Evolutionary conservation across 2,888 invertebrate species (phyloP), one percentile per base, ranked within the genome.

Genomic region (Aporophyla lueneburgensis): DNA sequence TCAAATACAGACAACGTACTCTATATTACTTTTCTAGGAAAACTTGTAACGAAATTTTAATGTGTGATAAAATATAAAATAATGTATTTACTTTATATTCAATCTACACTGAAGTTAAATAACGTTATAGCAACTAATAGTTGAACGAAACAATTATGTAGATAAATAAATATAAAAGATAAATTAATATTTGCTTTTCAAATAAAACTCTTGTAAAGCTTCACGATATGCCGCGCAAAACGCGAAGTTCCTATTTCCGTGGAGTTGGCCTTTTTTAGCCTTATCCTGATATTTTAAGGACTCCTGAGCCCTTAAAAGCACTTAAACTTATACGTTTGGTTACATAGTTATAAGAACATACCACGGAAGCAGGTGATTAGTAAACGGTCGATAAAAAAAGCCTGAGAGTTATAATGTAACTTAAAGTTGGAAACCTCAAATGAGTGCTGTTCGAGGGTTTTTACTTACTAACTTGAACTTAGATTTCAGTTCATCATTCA

Each of bases 1-100:
- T 88, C 87, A 90, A 93, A 86, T 71, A 87, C 78, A 74, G 74
- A 80, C 69, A 66, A 40, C 63, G n/a, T 40, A 58, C 3, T 5
- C 19, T 49, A 54, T 81, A 56, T 49, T 62, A 51, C 21, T 14
- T 63, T 56, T 63, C 2, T 19, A 14, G 21, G 24, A 14, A 63
- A 78, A 27, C 5, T 24, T 56, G 3, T 12, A n/a, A 61, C 12
- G 2, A 27, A 24, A 51, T 49, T 66, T 43, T 24, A 24, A 56
- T 56, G 24, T 24, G 24, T 16, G 4, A 10, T 58, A 16, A 27
- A 58, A 27, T 58, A 56, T 6, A 43, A 43, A 51, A 59, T 19
- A n/a, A 24, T 73, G 27, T 24, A 24, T 51, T 51, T 53, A 5
- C 27, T 69, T n/a, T 53, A 16, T 27, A 27, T 54, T 40, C 21